Percentiles rank a stretch among this genome's conserved stretches.
Conservation (phyloP, 2,113 vertebrate genomes). For the Zosterops japonicus region DNA sequence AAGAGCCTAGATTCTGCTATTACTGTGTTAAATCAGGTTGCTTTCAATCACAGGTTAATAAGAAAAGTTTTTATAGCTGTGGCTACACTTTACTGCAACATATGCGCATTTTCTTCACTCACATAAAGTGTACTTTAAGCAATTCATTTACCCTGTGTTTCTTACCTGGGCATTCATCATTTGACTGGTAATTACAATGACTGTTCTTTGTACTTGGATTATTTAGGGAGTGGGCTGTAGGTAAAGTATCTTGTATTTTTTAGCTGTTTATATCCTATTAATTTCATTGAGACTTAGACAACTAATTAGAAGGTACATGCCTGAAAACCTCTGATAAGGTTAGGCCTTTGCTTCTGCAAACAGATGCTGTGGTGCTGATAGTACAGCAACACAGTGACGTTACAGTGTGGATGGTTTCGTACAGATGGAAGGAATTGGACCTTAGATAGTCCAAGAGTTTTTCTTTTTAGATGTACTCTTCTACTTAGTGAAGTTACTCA, state of each 20-base stretch:
- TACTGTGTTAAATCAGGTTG: background rate
- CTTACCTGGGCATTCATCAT: background rate
- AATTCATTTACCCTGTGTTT: background rate
- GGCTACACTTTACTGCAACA: background rate
- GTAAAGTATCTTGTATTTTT: background rate
- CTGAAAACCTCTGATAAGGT: slow-evolving; percentile 14
- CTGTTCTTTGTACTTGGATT: background rate
- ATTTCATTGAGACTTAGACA: background rate
- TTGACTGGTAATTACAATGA: background rate
- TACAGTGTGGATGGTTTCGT: background rate
- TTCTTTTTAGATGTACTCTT: background rate
- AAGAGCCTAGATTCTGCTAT: background rate
- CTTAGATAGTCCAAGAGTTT: background rate
- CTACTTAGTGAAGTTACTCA: background rate
- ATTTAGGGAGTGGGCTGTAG: background rate
- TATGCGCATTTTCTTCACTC: background rate
- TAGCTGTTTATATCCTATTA: background rate
- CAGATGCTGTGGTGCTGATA: background rate
- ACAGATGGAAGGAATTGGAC: background rate
- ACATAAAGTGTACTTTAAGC: background rate
- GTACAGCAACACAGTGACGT: background rate
- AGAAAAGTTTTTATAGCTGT: background rate
- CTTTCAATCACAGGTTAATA: background rate
- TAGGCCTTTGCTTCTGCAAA: background rate
- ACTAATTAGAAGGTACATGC: background rate